Evolutionary conservation across 2,797 vertebrate genomes (phyloP).

Genomic region (Manis javanica): DNA sequence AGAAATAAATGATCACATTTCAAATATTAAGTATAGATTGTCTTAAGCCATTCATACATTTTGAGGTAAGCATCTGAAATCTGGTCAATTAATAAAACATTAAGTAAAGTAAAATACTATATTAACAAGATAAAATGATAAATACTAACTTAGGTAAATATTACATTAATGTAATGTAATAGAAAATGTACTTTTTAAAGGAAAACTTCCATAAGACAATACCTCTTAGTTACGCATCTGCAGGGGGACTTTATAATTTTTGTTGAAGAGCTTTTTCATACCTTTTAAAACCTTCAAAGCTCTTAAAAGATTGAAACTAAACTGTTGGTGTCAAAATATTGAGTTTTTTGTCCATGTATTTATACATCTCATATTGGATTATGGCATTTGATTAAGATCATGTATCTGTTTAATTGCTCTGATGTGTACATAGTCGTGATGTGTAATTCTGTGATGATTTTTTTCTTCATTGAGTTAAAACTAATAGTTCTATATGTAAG

Average conservation of each 20-base stretch:
- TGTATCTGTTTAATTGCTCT: not conserved
- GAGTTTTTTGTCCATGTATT: not conserved
- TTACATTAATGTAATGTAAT: not conserved
- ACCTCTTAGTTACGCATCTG: not conserved
- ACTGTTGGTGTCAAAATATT: not conserved
- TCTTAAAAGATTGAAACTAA: not conserved
- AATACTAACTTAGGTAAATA: not conserved
- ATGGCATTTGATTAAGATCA: not conserved
- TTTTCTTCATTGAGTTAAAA: not conserved
- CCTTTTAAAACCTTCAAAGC: not conserved
- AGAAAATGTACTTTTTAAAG: not conserved
- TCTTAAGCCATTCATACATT: not conserved
- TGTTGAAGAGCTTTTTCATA: not conserved
- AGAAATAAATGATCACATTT: not conserved
- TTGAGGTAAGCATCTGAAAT: not conserved
- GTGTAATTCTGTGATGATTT: not conserved
- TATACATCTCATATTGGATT: not conserved
- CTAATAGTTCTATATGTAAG: not conserved
- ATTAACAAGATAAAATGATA: not conserved
- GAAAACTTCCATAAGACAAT: not conserved
- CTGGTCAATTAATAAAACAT: constrained; percentile 7
- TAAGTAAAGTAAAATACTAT: not conserved
- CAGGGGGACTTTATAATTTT: not conserved
- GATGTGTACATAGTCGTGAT: not conserved
- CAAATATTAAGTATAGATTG: not conserved